Conservation (phyloP, 2,113 vertebrate genomes). For the Megaptera novaeangliae region DNA sequence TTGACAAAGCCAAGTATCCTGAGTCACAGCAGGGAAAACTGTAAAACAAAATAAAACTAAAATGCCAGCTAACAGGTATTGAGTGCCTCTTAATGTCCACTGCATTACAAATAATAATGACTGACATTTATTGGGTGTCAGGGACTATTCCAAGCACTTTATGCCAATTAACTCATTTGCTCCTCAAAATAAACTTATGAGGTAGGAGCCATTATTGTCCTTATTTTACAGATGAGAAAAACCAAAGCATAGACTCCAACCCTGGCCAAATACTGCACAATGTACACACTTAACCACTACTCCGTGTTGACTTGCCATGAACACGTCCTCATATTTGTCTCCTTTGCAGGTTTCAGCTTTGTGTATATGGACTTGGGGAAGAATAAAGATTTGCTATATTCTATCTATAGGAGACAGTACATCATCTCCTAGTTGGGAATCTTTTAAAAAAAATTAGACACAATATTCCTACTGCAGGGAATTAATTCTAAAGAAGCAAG, state of each 20-base stretch:
- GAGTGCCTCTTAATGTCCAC: neutral
- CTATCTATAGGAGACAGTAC: neutral
- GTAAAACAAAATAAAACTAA: neutral
- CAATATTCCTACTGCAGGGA: neutral
- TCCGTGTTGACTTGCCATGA: rapidly evolving
- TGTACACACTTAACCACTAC: neutral
- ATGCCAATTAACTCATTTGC: neutral
- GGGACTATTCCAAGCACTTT: neutral
- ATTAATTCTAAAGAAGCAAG: neutral
- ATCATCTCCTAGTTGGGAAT: neutral
- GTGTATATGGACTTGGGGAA: neutral
- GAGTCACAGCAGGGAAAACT: neutral
- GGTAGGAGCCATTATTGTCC: neutral
- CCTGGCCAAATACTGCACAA: neutral
- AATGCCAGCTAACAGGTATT: neutral
- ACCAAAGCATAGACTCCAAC: neutral
- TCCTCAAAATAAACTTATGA: neutral
- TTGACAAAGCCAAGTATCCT: neutral
- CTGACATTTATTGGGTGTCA: neutral
- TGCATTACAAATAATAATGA: neutral
- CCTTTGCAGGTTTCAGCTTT: neutral
- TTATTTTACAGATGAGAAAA: neutral
- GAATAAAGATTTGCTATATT: neutral
- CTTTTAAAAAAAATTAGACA: neutral
- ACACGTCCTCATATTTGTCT: neutral